Base-by-base conservation (phyloP, 2,113 vertebrate genomes). In the Coptodon rendalli region DNA sequence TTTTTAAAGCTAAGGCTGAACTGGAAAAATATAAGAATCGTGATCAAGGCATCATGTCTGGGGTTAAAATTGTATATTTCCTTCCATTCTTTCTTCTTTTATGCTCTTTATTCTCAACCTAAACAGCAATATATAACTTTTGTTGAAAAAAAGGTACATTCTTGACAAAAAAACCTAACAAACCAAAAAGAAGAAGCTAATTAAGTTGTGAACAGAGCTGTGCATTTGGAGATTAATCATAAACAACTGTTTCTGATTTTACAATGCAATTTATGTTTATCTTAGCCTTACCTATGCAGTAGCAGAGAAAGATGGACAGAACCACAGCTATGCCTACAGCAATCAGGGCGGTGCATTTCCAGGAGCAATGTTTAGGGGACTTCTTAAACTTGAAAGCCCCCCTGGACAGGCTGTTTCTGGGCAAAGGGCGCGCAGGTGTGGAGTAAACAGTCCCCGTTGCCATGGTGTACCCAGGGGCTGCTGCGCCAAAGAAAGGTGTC, bases 301-400 rank as follows among this genome's bases (percentile, higher is more conserved):
- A 99, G 79, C 97, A 98, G 36, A 99, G 97, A 29, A 99, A 97
- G 94, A 99, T 94, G 86, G 98, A 98, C 95, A 99, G 96, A 89
- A 99, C 97, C 87, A 98, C 97, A 0, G 99, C 98, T 80, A 99
- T 97, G 14, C 97, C 98, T 95, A 99, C 97, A 9, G 98, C 98
- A 56, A 98, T 97, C 85, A 99, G 97, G 3, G 98, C 99, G 0
- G 99, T 99, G 86, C 99, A 99, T 91, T 98, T 99, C 99, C 99
- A 99, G 95, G 98, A 99, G 96, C 98, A 99, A 94, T 98, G 98
- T 93, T 98, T 99, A 0, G 98, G 98, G 7, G 98, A 98, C 94
- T 99, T 99, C 96, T 99, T 99, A 96, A 99, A 99, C 95, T 99
- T 99, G 96, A 99, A 99, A 91, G 98, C 98, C 93, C 99, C 98